Base-by-base conservation (phyloP, 2,888 invertebrate genomes). In the Napeogenes sylphis region DNA sequence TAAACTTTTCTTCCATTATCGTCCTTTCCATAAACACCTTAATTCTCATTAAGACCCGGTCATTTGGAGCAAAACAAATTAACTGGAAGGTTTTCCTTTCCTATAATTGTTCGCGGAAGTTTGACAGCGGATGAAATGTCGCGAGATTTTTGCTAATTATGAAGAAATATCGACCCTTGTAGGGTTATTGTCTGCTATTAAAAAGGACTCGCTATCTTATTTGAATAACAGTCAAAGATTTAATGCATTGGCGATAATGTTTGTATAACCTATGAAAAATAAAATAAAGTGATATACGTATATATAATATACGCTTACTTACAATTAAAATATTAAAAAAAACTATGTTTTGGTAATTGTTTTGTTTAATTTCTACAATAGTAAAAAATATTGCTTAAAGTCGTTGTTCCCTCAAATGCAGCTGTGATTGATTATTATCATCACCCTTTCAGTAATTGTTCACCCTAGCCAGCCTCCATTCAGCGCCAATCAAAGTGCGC, bases 71-170 rank as follows among this genome's bases (percentile, higher is more conserved):
- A 82, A 85, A 86, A 87, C 85, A 85, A 89, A 86, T 89, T 84
- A 84, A 83, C 82, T 81, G 80, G 78, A 79, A 73, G 73, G 70
- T 68, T 67, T 58, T 46, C 71, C 74, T 78, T 80, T 76, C 59
- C 59, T 35, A 42, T 59, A 46, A 56, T 51, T 58, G 54, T 62
- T 62, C 55, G 56, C 78, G 77, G 76, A 83, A 89, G 79, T 89
- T 89, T 86, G 88, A 85, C 88, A 87, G 87, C 76, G 78, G 82
- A 86, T 85, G 86, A 86, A 89, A 87, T 88, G 87, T 87, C 87
- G 84, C 82, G 76, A 82, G 82, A 88, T 89, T 89, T 89, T 89
- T 89, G 83, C 81, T 86, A 87, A 89, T 88, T 84, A 87, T 85
- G 81, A 51, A 30, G 30, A 51, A 51, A 51, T 51, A 64, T 68